phyloP scores from a whole-genome alignment of 1,140 invertebrate genomes.

The Marisa cornuarietis region DNA sequence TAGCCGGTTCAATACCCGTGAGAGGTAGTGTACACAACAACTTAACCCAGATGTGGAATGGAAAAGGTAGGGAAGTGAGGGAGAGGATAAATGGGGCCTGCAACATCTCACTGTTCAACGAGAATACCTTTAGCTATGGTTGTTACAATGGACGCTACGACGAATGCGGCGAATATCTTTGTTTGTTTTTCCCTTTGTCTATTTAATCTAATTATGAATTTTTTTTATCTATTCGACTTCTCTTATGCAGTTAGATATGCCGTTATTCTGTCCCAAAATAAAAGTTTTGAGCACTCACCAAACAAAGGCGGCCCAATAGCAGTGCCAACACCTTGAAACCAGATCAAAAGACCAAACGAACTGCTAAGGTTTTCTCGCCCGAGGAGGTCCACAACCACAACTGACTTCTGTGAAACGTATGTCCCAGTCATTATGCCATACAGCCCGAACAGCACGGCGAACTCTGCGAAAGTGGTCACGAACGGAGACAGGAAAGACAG shows the following conservation, averaged over 20 bases:
- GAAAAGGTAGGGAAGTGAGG: no score
- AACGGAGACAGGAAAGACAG: conserved; percentile 42
- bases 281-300: conserved; percentile 69
- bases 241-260: not conserved
- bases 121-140: not conserved
- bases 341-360: conserved; percentile 89
- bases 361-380: conserved; percentile 91
- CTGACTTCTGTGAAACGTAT: conserved; percentile 87
- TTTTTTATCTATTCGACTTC: not conserved
- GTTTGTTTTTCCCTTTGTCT: no score
- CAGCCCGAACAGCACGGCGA: conserved; percentile 37
- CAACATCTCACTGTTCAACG: not conserved
- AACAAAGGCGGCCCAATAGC: conserved; percentile 85
- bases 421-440: conserved; percentile 45
- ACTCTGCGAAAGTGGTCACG: conserved; percentile 31
- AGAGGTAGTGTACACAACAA: no score
- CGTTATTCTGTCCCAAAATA: no score
- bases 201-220: no score
- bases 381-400: conserved; percentile 89
- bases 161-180: not conserved
- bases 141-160: not conserved
- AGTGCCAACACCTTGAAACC: conserved; percentile 92
- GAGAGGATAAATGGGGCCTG: no score
- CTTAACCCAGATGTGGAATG: no score
- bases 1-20: no score